Evolutionary conservation across 2,797 vertebrate species (phyloP).

Genomic region (Danionella dracula): DNA sequence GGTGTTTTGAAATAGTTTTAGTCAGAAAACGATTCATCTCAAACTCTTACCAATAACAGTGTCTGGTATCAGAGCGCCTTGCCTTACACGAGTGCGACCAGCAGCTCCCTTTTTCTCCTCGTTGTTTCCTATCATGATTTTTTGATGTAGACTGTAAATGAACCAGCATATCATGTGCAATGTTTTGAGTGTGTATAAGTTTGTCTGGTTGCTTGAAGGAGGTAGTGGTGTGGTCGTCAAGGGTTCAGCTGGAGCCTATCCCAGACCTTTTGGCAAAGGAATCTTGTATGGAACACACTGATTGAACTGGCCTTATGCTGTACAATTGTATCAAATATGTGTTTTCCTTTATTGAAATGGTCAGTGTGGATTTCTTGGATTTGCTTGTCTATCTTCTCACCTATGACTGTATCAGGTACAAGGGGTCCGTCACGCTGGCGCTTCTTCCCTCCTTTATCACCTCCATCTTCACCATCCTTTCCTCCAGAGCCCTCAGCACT

Average conservation of each 20-base stretch:
- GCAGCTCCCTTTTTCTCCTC: slow-evolving; percentile 42
- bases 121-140: slow-evolving; percentile 53
- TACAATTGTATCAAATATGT: no score
- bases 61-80: slow-evolving; percentile 49
- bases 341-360: no score
- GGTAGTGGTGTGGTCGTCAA: no score
- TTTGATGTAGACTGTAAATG: slow-evolving; percentile 22
- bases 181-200: background rate
- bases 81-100: slow-evolving; percentile 43
- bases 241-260: no score
- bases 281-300: no score
- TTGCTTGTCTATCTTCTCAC: slow-evolving; percentile 51
- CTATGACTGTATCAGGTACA: slow-evolving; percentile 55
- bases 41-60: slow-evolving; percentile 58
- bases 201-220: no score
- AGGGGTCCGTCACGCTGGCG: slow-evolving; percentile 49
- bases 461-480: background rate
- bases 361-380: no score
- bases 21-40: slow-evolving; percentile 43
- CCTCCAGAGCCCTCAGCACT: background rate
- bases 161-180: background rate
- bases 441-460: slow-evolving; percentile 39
- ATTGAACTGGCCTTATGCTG: no score
- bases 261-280: no score
- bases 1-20: slow-evolving; percentile 9